phyloP scores from a whole-genome alignment of 2,797 vertebrate genomes.

The Malurus splendens region DNA sequence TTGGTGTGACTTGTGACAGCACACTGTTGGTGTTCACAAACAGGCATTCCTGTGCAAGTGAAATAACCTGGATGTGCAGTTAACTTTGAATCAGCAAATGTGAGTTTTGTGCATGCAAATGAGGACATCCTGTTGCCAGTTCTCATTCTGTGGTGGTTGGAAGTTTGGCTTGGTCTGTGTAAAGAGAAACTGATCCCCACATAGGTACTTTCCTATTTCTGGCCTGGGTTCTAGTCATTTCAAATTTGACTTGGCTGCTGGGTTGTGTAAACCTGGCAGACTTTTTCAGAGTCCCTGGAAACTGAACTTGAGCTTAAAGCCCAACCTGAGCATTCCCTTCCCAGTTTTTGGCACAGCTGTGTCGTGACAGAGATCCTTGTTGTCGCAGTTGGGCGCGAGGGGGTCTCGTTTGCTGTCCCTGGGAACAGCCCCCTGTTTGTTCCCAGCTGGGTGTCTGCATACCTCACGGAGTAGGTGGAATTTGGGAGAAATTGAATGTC shows the following conservation, averaged over 20 bases:
- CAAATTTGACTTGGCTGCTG: background rate
- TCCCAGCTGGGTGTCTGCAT: background rate
- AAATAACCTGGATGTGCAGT: slow-evolving; percentile 22
- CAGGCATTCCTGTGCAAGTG: background rate
- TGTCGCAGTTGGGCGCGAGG: background rate
- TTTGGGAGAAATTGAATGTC: background rate
- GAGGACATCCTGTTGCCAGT: slow-evolving; percentile 14
- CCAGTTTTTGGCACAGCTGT: background rate
- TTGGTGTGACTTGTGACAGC: background rate
- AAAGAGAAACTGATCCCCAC: slow-evolving; percentile 22
- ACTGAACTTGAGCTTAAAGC: slow-evolving; percentile 24
- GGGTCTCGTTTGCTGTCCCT: background rate
- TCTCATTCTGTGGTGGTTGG: slow-evolving; percentile 41
- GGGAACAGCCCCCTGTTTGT: background rate
- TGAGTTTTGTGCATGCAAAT: slow-evolving; percentile 41
- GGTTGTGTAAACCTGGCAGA: background rate
- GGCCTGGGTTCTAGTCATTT: slow-evolving; percentile 5
- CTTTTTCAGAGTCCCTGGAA: background rate
- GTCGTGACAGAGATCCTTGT: background rate
- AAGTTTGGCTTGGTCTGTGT: slow-evolving; percentile 40
- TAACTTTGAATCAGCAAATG: background rate
- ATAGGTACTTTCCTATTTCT: slow-evolving; percentile 30
- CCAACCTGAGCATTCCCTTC: background rate
- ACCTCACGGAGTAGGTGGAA: background rate
- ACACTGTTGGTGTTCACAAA: background rate